Evolutionary conservation across 1,140 invertebrate genomes (phyloP).

Genomic region (Pogonognathellus flavescens): DNA sequence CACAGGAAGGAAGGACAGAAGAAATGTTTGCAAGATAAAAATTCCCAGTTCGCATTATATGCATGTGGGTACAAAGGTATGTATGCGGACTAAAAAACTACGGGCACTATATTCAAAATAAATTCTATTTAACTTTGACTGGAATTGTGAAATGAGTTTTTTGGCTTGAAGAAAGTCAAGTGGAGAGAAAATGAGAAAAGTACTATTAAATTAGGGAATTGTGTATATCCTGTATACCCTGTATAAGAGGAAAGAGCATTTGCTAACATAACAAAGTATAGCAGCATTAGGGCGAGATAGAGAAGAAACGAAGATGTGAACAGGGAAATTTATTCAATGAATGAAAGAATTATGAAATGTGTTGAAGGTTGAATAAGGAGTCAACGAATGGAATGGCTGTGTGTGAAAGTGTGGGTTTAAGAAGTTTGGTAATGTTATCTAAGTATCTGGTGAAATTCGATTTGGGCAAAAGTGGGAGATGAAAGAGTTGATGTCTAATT

Average conservation of each 20-base stretch:
- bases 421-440: conserved; percentile 46
- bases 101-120: conserved; percentile 19
- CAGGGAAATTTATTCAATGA: conserved; percentile 34
- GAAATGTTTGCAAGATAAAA: background rate
- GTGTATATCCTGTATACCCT: background rate
- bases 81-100: background rate
- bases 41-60: background rate
- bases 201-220: background rate
- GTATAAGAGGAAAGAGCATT: conserved; percentile 7
- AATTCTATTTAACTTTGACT: background rate
- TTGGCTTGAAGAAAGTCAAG: background rate
- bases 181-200: too few species aligned
- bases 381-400: conserved; percentile 2
- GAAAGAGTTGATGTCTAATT: conserved; percentile 60
- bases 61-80: background rate
- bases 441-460: conserved; percentile 50
- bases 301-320: background rate
- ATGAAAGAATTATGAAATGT: conserved; percentile 27
- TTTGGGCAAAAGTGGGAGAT: conserved; percentile 45
- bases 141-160: background rate
- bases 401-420: conserved; percentile 11
- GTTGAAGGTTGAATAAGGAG: conserved; percentile 15
- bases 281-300: too few species aligned
- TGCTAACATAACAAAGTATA: background rate
- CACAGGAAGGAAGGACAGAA: background rate